Percentiles rank a stretch among this genome's conserved stretches.
These are phyloP conservation scores for Crossocerus cetratus DNA, from an alignment of 2,888 invertebrate genomes.

Conservation along the genomic window DNA sequence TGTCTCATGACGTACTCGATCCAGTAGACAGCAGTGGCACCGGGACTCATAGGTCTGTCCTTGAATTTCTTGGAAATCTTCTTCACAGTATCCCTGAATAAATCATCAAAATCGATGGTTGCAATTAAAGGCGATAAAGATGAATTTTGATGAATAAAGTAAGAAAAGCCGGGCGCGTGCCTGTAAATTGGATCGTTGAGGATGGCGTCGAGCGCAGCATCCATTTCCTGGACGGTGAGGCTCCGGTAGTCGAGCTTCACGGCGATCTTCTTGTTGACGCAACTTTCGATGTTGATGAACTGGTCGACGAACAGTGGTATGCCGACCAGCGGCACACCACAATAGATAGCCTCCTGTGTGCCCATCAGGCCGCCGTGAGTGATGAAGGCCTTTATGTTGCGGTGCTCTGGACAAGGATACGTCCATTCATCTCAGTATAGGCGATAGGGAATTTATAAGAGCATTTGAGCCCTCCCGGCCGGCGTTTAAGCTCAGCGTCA, in stretches of 20 bases:
- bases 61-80: conserved; percentile 60
- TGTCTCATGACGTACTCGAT: conserved; percentile 65
- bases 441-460: neutral
- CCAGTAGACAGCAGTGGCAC: conserved; percentile 69
- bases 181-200: conserved; percentile 63
- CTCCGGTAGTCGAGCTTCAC: conserved; percentile 51
- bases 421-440: neutral
- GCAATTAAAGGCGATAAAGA: neutral
- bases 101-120: neutral
- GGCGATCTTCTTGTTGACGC: conserved; percentile 61
- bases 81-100: conserved; percentile 44
- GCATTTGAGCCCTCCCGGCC: neutral
- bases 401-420: conserved; percentile 62
- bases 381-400: conserved; percentile 68
- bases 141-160: neutral
- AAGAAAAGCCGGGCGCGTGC: conserved; percentile 37
- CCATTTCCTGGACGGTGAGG: conserved; percentile 62
- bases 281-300: conserved; percentile 63
- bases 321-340: conserved; percentile 71
- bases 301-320: conserved; percentile 72
- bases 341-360: conserved; percentile 69
- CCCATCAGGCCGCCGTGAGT: conserved; percentile 73
- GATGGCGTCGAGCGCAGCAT: conserved; percentile 60
- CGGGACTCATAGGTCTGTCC: conserved; percentile 64
- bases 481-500: no score